Conservation (phyloP, 2,113 vertebrate species). For the Melanotaenia duboulayi region DNA sequence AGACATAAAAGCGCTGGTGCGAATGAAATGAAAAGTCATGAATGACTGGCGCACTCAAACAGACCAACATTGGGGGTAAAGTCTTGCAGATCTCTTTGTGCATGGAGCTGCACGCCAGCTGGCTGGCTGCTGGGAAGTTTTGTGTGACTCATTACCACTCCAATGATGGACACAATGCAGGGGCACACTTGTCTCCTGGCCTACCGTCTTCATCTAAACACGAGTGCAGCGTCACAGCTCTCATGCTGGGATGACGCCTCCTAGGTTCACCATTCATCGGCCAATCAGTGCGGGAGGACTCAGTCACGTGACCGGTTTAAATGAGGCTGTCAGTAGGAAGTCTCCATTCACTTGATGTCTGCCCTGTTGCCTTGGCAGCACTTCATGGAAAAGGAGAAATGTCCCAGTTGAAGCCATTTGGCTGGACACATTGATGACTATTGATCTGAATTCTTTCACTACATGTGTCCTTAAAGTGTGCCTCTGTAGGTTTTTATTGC, state of each 20-base stretch:
- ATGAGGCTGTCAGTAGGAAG: slow-evolving; percentile 35
- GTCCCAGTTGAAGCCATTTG: slow-evolving; percentile 30
- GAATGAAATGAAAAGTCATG: slow-evolving; percentile 57
- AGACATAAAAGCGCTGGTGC: slow-evolving; percentile 34
- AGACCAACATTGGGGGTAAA: slow-evolving; percentile 14
- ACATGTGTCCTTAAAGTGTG: slow-evolving; percentile 54
- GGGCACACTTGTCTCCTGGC: slow-evolving; percentile 28
- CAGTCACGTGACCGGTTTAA: slow-evolving; percentile 36
- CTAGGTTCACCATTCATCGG: slow-evolving; percentile 9
- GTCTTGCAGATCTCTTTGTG: slow-evolving; percentile 49
- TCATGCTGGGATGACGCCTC: slow-evolving; percentile 18
- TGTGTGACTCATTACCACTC: slow-evolving; percentile 57
- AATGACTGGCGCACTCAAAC: slow-evolving; percentile 33
- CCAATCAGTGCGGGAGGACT: slow-evolving; percentile 32
- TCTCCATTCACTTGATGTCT: slow-evolving; percentile 41
- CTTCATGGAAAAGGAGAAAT: slow-evolving; percentile 56
- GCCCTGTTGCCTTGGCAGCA: slow-evolving; percentile 69
- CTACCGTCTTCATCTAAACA: slow-evolving; percentile 38
- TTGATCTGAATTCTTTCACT: slow-evolving; percentile 59
- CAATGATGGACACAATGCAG: slow-evolving; percentile 51
- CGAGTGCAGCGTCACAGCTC: slow-evolving; percentile 43
- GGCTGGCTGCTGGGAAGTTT: slow-evolving; percentile 59
- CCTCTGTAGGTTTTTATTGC: slow-evolving; percentile 38
- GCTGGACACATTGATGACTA: slow-evolving; percentile 21
- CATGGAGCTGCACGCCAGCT: slow-evolving; percentile 59